Base-by-base conservation (phyloP, 1,140 invertebrate genomes). In the Penaeus japonicus region DNA sequence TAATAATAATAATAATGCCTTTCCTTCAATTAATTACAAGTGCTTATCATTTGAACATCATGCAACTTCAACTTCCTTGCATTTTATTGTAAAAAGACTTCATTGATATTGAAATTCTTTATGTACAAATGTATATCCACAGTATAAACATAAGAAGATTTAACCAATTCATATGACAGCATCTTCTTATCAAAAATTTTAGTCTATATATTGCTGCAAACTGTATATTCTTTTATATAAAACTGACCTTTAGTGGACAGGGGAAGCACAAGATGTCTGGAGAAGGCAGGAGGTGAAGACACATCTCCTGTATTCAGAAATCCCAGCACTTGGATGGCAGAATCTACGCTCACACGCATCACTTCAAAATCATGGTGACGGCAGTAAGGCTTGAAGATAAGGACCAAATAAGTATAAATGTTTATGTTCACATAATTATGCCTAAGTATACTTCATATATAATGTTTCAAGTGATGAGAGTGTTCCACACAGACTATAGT, bases 221-320 rank as follows among this genome's bases (percentile, higher is more conserved):
- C n/a, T n/a, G n/a, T n/a, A n/a, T n/a, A n/a, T n/a, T n/a, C n/a
- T 15, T 7, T 47, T 47, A 47, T 47, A 47, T 15, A 32, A 17
- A 39, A 32, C 22, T 47, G 5, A 89, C 89, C 87, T 87, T 89
- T 90, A 22, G 84, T 75, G 53, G 87, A 84, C 22, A 94, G 94
- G 1, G 98, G 97, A 87, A 99, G 93, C 17, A 99, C 94, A 75
- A 99, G 93, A 93, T 99, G 98, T 39, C 97, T 94, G 75, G 97
- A 98, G 85, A 98, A 93, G 5, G 96, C 96, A 90, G 97, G 97
- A n/a, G 98, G 98, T 91, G 97, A 98, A n/a, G 97, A 96, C 39
- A 97, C 94, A 92, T 97, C 96, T 0, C 94, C 94, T 1, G 96
- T 94, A n/a, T 96, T 94, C 82, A 98, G 93, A 92, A 97, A 98